Evolutionary conservation across 1,140 invertebrate species (phyloP), one percentile per base, ranked within the genome.

Genomic region (Brachionus rotundiformis): DNA sequence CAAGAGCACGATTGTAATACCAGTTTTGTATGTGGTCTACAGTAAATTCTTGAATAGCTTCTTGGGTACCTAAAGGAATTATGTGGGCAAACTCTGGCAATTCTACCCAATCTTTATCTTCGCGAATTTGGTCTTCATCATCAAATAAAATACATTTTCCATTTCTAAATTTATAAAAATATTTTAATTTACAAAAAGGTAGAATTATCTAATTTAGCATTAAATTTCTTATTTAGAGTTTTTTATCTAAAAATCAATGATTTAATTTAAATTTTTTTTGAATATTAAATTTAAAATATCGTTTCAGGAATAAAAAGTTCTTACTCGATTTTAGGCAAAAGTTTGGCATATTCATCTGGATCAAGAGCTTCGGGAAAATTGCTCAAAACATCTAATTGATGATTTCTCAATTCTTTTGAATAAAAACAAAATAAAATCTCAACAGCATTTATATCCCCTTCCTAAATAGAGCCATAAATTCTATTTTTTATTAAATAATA

Each of bases 311-410:
- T n/a, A n/a, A n/a, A n/a, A n/a, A n/a, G n/a, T n/a, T n/a, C 83
- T 83, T 84, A 88, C 87, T 84, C 83, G 13, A 87, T 82, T 81
- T 85, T 85, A 19, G 86, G 86, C 6, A 88, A 83, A 8, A 88
- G 84, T n/a, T 63, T 79, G 83, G 90, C 89, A 84, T 93, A 94
- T 49, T 91, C 90, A 68, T 88, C 83, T 11, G 93, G 93, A 83
- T 90, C 89, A 10, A 92, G 89, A 0, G 92, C 93, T 88, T 94
- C 93, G 19, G 93, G 93, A 84, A 94, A 90, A 85, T 92, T 92
- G 61, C 90, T 91, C 27, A 94, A 85, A 54, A 94, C 91, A 27
- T 91, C 87, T 29, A 94, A 85, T 86, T 79, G 76, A 36, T 41
- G 19, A n/a, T 33, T 19, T 6, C 47, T 79, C n/a, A 79, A 5